Evolutionary conservation across 2,113 vertebrate genomes (phyloP), one percentile per base, ranked within the genome.

Genomic region (Upupa epops): DNA sequence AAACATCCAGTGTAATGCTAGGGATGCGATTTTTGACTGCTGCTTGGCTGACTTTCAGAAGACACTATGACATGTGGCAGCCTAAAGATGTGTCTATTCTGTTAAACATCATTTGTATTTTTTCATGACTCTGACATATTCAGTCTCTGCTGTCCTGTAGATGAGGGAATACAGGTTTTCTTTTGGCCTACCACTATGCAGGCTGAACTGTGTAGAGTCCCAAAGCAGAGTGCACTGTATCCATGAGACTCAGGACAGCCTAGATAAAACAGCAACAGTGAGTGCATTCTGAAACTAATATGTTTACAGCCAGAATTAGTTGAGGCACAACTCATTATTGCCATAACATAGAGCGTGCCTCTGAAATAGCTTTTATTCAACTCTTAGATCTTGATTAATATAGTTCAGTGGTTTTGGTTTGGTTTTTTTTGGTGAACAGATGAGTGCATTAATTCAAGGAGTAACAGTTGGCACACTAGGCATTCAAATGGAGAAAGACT

Each of bases 401-500:
- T 64, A 73, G 45, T 54, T 92, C 45, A 83, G 32, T 80, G 34
- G 28, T 60, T 81, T 55, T 13, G n/a, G n/a, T n/a, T n/a, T n/a
- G n/a, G n/a, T 79, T 72, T 56, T 55, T 40, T 40, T 25, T 84
- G 34, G 48, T 48, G 52, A 77, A 28, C 34, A 87, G 61, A 81
- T 85, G 28, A 89, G 84, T 54, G 66, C 26, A 40, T 74, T 81
- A 46, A 89, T 95, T 80, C 91, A 80, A 91, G 92, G 69, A 81
- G 22, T 32, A 86, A 24, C 52, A 70, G 31, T 52, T 93, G 78
- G 42, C 73, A 86, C 37, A 65, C 28, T 37, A 91, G 66, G 51
- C 17, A 45, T 89, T 55, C 34, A 78, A 91, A 77, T 68, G n/a
- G 64, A 74, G 37, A 18, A 59, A 84, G 77, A 84, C 66, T 92